Base-by-base conservation (phyloP, 2,797 vertebrate species). In the Enteromius argenteus region DNA sequence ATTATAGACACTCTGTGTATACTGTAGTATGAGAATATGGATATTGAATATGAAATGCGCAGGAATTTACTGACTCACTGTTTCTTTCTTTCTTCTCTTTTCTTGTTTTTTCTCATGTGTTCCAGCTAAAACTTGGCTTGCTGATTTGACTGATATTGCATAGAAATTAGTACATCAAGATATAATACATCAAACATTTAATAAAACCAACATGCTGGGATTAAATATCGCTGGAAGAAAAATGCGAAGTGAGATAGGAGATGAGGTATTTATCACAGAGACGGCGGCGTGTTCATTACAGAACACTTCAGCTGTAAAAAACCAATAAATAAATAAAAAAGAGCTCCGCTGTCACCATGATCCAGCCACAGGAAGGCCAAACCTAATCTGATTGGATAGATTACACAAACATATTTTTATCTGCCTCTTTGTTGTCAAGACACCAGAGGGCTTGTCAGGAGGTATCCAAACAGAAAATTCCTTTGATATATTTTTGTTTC, bases 361-460 rank as follows among this genome's bases (percentile, higher is more conserved):
- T 86, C 85, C 53, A 15, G 67, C 19, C 79, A 80, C 35, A 78
- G 85, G 83, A 90, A 91, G 86, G 88, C 80, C 79, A 84, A 91
- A 87, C 85, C 56, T 91, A 92, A 93, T 93, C 90, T 77, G 80
- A 92, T 89, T 80, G 87, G 80, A 89, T 87, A 90, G 91, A 92
- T 93, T 91, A 91, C 82, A 90, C 87, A 88, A 87, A 89, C 77
- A 69, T 86, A 90, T 86, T 92, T 90, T 89, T 86, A 85, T 92
- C 88, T 89, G 83, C 79, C 79, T 90, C 86, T 79, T 84, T 92
- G 89, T 79, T 89, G 89, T 90, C 86, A 83, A 73, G 87, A 86
- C 88, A 86, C 74, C 68, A 79, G 69, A 30, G 79, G 85, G 85
- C 84, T 87, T 86, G 90, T 90, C 87, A 86, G 84, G 32, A 35